A percentile compares a stretch with the other conserved stretches of the same genome.
These are phyloP conservation scores for Cygnus olor DNA, from an alignment of 2,797 vertebrate species.

Conservation along the genomic window DNA sequence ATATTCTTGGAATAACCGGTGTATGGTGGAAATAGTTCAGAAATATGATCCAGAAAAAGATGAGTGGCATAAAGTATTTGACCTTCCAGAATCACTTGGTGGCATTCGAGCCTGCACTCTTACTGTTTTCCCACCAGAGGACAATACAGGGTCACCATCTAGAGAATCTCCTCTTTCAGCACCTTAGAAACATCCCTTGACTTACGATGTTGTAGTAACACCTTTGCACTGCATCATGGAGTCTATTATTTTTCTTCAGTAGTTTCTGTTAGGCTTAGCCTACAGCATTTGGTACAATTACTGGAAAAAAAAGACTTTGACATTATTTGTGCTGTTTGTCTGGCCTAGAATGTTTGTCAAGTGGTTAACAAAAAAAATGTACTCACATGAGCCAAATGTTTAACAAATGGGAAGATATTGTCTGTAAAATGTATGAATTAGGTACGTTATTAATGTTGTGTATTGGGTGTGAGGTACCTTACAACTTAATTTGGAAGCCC, in stretches of 20 bases:
- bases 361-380: slow-evolving; percentile 67
- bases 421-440: slow-evolving; percentile 71
- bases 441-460: slow-evolving; percentile 72
- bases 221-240: slow-evolving; percentile 69
- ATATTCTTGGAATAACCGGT: slow-evolving; percentile 99
- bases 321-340: slow-evolving; percentile 76
- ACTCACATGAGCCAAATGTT: slow-evolving; percentile 75
- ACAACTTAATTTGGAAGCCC: slow-evolving; percentile 66
- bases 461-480: slow-evolving; percentile 66
- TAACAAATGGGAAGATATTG: slow-evolving; percentile 62
- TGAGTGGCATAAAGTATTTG: slow-evolving; percentile 99
- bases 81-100: slow-evolving; percentile 96
- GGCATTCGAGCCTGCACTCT: slow-evolving; percentile 97
- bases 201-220: slow-evolving; percentile 57
- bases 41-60: slow-evolving; percentile 98
- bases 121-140: slow-evolving; percentile 95
- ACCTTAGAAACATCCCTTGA: slow-evolving; percentile 82
- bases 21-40: slow-evolving; percentile 99
- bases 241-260: slow-evolving; percentile 68
- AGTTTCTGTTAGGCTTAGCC: slow-evolving; percentile 78
- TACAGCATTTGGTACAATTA: slow-evolving; percentile 73
- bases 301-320: slow-evolving; percentile 56
- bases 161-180: slow-evolving; percentile 96
- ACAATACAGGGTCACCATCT: slow-evolving; percentile 90
- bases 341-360: slow-evolving; percentile 78